Evolutionary conservation across 2,888 invertebrate genomes (phyloP), one percentile per base, ranked within the genome.

Genomic region (Eupeodes luniger): DNA sequence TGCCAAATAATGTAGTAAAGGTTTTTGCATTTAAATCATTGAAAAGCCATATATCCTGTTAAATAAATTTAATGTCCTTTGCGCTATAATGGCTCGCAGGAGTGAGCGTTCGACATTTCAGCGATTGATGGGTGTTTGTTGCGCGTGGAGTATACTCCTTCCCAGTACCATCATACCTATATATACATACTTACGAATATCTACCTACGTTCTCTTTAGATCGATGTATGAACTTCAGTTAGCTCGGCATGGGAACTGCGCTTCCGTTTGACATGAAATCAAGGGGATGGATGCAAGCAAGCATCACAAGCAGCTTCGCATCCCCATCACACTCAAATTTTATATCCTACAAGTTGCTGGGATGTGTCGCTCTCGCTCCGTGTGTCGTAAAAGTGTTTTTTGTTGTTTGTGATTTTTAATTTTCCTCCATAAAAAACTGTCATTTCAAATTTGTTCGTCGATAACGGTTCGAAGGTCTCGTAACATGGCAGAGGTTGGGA

Each of bases 1-100:
- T 88, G 85, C 88, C 85, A 89, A 85, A 89, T 89, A 89, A 81
- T 85, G 88, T 85, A 88, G 85, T 85, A 82, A 89, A 89, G 82
- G 85, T 55, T 55, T 70, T 89, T 82, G 89, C 85, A 85, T 89
- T 89, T 89, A 89, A 89, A 89, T 82, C 89, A 89, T 89, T 85
- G 89, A 89, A 89, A 89, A 85, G 81, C 85, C 89, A 89, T 89
- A 82, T 89, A 89, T 89, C 81, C 85, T 85, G 85, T 59, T 64
- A 67, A 89, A 89, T 89, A 80, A 85, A 85, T 85, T 89, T 89
- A 76, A 89, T 89, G 89, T 89, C 85, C 82, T 79, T 75, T 66
- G 62, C 64, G 53, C 47, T 55, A 74, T 87, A 87, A 87, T 80
- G 59, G 85, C 64, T 81, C 55, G 72, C 76, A 70, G 64, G 85